phyloP scores from a whole-genome alignment of 2,888 invertebrate genomes.

The Metellina segmentata region DNA sequence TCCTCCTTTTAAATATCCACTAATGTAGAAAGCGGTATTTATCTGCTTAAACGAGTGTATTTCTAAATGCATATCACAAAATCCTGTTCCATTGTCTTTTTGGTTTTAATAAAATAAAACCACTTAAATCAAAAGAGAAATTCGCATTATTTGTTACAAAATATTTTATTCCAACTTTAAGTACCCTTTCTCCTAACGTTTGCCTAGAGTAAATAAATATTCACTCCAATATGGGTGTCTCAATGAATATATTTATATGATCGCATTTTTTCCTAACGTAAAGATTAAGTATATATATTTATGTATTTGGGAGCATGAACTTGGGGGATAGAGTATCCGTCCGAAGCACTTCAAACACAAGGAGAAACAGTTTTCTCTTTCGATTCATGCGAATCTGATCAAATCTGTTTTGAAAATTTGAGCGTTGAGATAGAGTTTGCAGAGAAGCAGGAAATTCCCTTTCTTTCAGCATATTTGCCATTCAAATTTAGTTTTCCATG shows the following conservation, averaged over 20 bases:
- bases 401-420: conserved; percentile 65
- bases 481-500: conserved; percentile 60
- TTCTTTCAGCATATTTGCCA: conserved; percentile 44
- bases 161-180: background rate
- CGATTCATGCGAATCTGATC: conserved; percentile 64
- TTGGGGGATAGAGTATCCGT: background rate
- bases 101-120: too few relatives aligned
- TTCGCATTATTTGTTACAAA: background rate
- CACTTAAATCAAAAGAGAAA: too few relatives aligned
- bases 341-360: conserved; percentile 16
- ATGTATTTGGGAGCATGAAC: conserved; percentile 11
- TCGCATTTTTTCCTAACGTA: conserved; percentile 3
- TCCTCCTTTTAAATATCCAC: too few relatives aligned
- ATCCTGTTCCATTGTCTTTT: too few relatives aligned
- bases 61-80: too few relatives aligned
- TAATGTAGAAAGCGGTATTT: too few relatives aligned
- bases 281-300: conserved; percentile 33
- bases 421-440: conserved; percentile 33
- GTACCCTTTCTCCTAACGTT: background rate
- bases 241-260: background rate
- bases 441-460: conserved; percentile 2
- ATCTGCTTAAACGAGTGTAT: too few relatives aligned
- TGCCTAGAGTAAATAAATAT: background rate
- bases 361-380: conserved; percentile 17
- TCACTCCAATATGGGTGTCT: background rate